A percentile compares a stretch with the other conserved stretches of the same genome.
Conservation (phyloP, 2,797 vertebrate genomes). For the Sebastes nivosus region DNA sequence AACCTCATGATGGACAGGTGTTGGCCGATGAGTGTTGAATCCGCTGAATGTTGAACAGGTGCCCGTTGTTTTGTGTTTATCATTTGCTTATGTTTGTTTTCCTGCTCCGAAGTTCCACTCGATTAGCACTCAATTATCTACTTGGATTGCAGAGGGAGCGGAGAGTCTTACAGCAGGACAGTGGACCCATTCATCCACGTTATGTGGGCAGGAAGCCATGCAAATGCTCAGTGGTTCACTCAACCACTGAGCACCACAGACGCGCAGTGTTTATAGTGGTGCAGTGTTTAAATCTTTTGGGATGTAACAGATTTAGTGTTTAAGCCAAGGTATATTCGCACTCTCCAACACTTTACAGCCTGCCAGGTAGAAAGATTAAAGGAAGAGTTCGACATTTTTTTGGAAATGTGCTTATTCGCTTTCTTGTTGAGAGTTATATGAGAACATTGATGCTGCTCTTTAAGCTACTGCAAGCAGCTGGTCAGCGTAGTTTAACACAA, state of each 20-base stretch:
- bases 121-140: constrained; percentile 66
- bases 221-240: constrained; percentile 42
- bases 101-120: constrained; percentile 43
- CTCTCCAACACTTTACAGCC: not conserved
- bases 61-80: constrained; percentile 33
- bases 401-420: not conserved
- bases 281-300: constrained; percentile 15
- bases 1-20: constrained; percentile 37
- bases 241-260: constrained; percentile 8
- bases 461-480: not conserved
- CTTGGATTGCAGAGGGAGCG: constrained; percentile 40
- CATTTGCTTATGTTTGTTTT: constrained; percentile 46
- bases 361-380: not conserved
- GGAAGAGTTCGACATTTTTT: not conserved
- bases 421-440: not conserved
- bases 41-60: constrained; percentile 34
- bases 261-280: constrained; percentile 15
- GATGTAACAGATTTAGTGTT: constrained; percentile 10
- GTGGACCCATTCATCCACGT: constrained; percentile 57
- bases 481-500: not conserved
- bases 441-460: not conserved
- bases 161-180: constrained; percentile 48
- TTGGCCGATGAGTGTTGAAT: constrained; percentile 37
- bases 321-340: not conserved
- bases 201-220: constrained; percentile 50